These are phyloP conservation scores for Andricus curvator DNA, from an alignment of 2,888 invertebrate genomes.

Conservation along the genomic window DNA sequence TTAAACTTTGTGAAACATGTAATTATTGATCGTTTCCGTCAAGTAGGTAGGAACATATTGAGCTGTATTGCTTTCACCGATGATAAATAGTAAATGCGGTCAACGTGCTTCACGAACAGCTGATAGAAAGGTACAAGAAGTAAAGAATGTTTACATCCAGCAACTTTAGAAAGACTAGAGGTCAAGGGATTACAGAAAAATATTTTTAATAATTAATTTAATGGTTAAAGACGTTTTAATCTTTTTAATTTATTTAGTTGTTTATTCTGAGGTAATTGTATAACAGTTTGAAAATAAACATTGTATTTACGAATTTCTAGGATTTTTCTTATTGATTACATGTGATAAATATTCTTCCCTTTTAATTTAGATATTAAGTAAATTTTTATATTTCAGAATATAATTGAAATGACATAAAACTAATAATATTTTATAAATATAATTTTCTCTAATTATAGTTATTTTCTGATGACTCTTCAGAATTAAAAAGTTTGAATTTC, in stretches of 20 bases:
- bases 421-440: too few relatives aligned
- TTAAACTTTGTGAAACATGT: conserved; percentile 1
- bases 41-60: conserved; percentile 35
- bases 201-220: conserved; percentile 6
- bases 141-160: conserved; percentile 26
- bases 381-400: too few relatives aligned
- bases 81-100: conserved; percentile 40
- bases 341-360: too few relatives aligned
- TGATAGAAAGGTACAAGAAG: conserved; percentile 19
- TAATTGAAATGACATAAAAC: too few relatives aligned
- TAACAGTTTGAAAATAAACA: not conserved
- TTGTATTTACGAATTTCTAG: not conserved
- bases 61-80: conserved; percentile 38
- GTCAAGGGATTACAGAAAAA: not conserved
- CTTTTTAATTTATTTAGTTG: not conserved
- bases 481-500: too few relatives aligned
- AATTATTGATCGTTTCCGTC: conserved; percentile 26
- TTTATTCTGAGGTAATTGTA: not conserved
- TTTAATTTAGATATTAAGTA: too few relatives aligned
- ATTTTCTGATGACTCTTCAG: too few relatives aligned
- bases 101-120: conserved; percentile 37
- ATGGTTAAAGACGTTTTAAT: not conserved
- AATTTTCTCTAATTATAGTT: too few relatives aligned
- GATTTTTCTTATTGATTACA: not conserved
- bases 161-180: conserved; percentile 14